A percentile compares a stretch with the other conserved stretches of the same genome.
Conservation (phyloP, 64 coral and sea anemone species). For the Porites lutea region DNA sequence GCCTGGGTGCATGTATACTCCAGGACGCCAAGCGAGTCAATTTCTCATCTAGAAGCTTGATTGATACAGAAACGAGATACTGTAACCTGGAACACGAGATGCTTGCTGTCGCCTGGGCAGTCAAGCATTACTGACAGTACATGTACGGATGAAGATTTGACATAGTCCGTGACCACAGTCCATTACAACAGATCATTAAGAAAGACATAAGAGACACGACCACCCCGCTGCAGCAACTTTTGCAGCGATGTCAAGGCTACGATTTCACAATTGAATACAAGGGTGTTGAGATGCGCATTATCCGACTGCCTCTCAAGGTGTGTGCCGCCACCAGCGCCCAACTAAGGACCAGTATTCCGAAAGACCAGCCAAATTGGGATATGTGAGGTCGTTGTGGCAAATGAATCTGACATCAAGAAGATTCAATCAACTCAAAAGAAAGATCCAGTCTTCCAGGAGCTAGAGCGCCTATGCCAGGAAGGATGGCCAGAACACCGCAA, state of each 20-base stretch:
- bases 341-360: constrained; percentile 57
- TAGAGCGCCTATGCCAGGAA: constrained; percentile 72
- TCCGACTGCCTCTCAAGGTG: constrained; percentile 90
- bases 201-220: no score
- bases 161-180: no score
- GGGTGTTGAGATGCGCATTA: constrained; percentile 83
- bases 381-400: constrained; percentile 72
- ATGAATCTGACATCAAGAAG: constrained; percentile 89
- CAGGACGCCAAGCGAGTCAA: constrained; percentile 83
- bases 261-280: constrained; percentile 73
- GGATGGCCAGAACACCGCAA: constrained; percentile 89
- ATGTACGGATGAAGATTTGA: constrained; percentile 87
- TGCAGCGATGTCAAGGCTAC: constrained; percentile 9
- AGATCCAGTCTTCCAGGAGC: constrained; percentile 88
- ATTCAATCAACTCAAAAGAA: constrained; percentile 87
- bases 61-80: no score
- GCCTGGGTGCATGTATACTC: constrained; percentile 79
- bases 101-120: constrained; percentile 86
- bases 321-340: constrained; percentile 87
- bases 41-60: constrained; percentile 48
- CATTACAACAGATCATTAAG: no score
- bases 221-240: background rate
- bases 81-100: background rate
- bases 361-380: no score
- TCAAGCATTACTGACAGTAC: constrained; percentile 89